Evolutionary conservation across 2,888 invertebrate species (phyloP).

Genomic region (Aspidiotus destructor): DNA sequence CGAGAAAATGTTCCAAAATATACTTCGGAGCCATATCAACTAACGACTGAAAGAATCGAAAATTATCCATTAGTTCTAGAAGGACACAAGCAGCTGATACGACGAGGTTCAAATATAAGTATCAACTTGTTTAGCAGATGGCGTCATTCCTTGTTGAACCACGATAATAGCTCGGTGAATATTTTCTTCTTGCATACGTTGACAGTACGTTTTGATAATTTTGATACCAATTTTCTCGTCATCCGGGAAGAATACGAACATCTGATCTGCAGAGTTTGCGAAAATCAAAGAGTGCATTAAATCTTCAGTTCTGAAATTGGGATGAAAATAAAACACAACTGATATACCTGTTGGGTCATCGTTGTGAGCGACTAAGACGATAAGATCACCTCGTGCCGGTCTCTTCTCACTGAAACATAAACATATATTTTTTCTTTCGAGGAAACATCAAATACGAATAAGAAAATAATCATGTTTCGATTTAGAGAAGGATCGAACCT

Average conservation of each 20-base stretch:
- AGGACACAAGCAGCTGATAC: too few relatives aligned
- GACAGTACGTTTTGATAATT: slow-evolving; percentile 97
- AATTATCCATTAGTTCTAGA: too few relatives aligned
- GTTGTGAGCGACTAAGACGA: slow-evolving; percentile 95
- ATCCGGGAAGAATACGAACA: slow-evolving; percentile 99
- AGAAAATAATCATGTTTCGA: too few relatives aligned
- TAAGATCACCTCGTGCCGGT: slow-evolving; percentile 85
- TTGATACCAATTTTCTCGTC: slow-evolving; percentile 99
- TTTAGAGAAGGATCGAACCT: slow-evolving; percentile 48
- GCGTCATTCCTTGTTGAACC: slow-evolving; percentile 97
- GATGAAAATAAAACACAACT: slow-evolving; percentile 17
- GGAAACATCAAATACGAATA: too few relatives aligned
- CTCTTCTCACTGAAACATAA: slow-evolving; percentile 67
- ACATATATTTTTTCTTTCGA: too few relatives aligned
- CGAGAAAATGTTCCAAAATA: slow-evolving; percentile 89
- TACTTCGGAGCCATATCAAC: slow-evolving; percentile 99
- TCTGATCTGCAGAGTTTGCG: slow-evolving; percentile 62
- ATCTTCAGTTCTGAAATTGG: not conserved
- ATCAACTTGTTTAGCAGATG: slow-evolving; percentile 75
- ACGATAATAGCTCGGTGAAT: slow-evolving; percentile 96
- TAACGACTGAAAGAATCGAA: slow-evolving; percentile 56
- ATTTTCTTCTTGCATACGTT: slow-evolving; percentile 98
- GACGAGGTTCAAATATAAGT: too few relatives aligned
- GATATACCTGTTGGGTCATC: slow-evolving; percentile 79
- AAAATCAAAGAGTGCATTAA: not conserved